Conservation (phyloP, 2,113 vertebrate genomes). For the Boulengeromyrus knoepffleri region DNA sequence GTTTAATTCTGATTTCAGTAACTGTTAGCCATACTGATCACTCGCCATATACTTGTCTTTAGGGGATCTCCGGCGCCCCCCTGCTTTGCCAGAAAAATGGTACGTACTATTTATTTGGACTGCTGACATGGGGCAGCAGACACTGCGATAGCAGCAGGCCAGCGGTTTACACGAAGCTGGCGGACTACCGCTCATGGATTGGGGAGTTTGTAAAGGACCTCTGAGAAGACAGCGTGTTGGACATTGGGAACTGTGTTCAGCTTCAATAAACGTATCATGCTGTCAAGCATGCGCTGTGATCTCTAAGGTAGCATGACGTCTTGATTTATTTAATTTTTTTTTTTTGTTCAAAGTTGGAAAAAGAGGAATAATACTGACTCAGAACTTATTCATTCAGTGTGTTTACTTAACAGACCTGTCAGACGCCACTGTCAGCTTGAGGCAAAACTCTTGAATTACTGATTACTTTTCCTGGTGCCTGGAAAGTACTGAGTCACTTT, state of each 20-base stretch:
- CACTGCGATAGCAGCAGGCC: slow-evolving; percentile 43
- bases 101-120: slow-evolving; percentile 52
- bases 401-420: background rate
- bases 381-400: background rate
- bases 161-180: slow-evolving; percentile 45
- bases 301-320: background rate
- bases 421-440: background rate
- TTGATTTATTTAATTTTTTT: background rate
- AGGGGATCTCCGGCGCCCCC: slow-evolving; percentile 53
- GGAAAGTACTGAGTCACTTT: background rate
- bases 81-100: slow-evolving; percentile 40
- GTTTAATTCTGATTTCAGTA: background rate
- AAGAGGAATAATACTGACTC: background rate
- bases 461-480: background rate
- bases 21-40: background rate
- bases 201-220: slow-evolving; percentile 4
- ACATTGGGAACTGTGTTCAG: background rate
- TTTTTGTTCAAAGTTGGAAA: background rate
- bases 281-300: background rate
- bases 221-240: slow-evolving; percentile 28
- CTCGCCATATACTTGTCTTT: background rate
- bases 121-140: slow-evolving; percentile 47
- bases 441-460: background rate
- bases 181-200: slow-evolving; percentile 44
- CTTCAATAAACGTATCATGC: background rate